A percentile compares a stretch with the other conserved stretches of the same genome.
Evolutionary conservation across 2,113 vertebrate genomes (phyloP).

Genomic region (Lontra canadensis): DNA sequence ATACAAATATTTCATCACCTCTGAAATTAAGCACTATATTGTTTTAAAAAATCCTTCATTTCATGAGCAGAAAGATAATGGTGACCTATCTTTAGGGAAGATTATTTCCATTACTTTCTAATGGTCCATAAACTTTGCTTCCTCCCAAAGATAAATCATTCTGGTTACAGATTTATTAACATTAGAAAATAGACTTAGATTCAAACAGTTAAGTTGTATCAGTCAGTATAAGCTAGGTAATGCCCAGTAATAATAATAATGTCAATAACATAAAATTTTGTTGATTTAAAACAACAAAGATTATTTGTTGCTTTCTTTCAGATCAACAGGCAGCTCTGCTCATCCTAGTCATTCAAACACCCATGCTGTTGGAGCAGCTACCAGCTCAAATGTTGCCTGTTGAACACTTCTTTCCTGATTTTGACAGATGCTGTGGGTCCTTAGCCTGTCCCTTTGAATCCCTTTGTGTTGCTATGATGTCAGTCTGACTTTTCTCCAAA

Average conservation of each 20-base stretch:
- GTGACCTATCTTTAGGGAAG: not conserved
- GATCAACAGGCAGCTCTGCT: not conserved
- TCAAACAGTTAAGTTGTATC: not conserved
- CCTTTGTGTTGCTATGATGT: not conserved
- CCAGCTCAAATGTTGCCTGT: not conserved
- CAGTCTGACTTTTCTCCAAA: not conserved
- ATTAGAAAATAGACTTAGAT: not conserved
- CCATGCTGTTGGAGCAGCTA: not conserved
- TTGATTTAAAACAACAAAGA: not conserved
- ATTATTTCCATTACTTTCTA: not conserved
- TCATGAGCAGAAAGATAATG: not conserved
- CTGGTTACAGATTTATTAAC: not conserved
- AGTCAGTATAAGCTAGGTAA: not conserved
- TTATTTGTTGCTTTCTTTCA: not conserved
- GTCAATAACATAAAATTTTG: not conserved
- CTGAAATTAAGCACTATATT: not conserved
- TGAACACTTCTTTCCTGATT: not conserved
- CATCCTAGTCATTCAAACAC: not conserved
- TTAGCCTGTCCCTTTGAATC: not conserved
- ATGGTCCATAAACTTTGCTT: not conserved
- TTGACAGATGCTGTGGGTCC: not conserved
- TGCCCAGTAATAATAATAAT: not conserved
- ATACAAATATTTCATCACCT: constrained; percentile 2
- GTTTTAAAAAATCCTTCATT: not conserved
- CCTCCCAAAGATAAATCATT: not conserved